Base-by-base conservation (phyloP, 1,140 invertebrate genomes). In the Aphelenchoides fujianensis region DNA sequence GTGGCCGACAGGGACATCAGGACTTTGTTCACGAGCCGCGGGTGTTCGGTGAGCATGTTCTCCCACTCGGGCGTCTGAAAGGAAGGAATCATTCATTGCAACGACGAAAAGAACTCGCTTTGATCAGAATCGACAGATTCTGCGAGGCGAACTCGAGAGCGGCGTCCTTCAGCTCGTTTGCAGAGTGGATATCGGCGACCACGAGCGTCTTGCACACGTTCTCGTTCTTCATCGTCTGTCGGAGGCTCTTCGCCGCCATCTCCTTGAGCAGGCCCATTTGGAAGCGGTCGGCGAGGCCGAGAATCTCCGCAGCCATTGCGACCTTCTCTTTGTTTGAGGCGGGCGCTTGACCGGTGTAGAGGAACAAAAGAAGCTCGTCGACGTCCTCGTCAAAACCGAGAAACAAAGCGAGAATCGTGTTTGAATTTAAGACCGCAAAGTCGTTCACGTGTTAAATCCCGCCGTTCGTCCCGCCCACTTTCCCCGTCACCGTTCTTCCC, bases 261-360 rank as follows among this genome's bases (percentile, higher is more conserved):
- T 84, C 77, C 32, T 84, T 84, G 2, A 83, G 71, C 30, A 74
- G 80, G 7, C 63, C 73, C 2, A 83, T 57, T 48, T 82, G 69
- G 37, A 81, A 83, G n/a, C 82, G 76, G 52, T 83, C 82, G 9
- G 81, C 83, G 27, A 78, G 79, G 36, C 76, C 74, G 1, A 83
- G 55, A 5, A 83, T 67, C 7, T 83, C 82, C 2, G 79, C 63
- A 9, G 81, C 82, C 68, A 80, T 30, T 16, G 41, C 59, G 63
- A 34, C 55, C 55, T 27, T 7, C n/a, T n/a, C n/a, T n/a, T n/a
- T n/a, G n/a, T n/a, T n/a, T n/a, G 69, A n/a, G 5, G 28, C 71
- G 2, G 69, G 69, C n/a, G 69, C n/a, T 70, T 37, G 19, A 35
- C 69, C 63, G n/a, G 57, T 61, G 36, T 66, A 66, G 23, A 66